phyloP scores from a whole-genome alignment of 2,888 invertebrate genomes.

The Pyralis farinalis region DNA sequence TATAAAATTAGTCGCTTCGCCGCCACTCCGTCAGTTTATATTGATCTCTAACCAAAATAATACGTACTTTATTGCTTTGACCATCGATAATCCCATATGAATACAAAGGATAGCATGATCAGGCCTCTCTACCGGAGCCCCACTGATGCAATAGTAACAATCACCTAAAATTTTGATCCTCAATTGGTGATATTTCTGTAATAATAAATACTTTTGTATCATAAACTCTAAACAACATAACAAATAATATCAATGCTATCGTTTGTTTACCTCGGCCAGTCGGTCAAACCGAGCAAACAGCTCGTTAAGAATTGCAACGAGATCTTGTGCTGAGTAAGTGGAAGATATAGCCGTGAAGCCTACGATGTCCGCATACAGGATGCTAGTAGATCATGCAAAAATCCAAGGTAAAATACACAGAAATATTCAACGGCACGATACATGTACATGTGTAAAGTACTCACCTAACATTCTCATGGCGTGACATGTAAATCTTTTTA shows the following conservation, averaged over 20 bases:
- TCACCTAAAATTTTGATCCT: slow-evolving; percentile 98
- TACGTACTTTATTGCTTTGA: slow-evolving; percentile 96
- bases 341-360: slow-evolving; percentile 98
- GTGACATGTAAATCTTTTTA: slow-evolving; percentile 98
- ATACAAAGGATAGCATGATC: slow-evolving; percentile 97
- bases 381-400: slow-evolving; percentile 80
- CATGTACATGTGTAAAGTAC: slow-evolving; percentile 19
- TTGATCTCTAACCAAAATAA: no score
- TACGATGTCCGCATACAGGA: slow-evolving; percentile 98
- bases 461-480: slow-evolving; percentile 97
- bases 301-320: slow-evolving; percentile 97
- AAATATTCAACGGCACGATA: neutral
- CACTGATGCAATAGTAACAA: slow-evolving; percentile 98
- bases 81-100: slow-evolving; percentile 98
- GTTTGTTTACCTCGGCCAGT: slow-evolving; percentile 85
- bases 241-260: no score
- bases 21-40: no score
- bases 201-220: slow-evolving; percentile 15
- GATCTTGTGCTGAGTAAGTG: slow-evolving; percentile 96
- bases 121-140: slow-evolving; percentile 93
- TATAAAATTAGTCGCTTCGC: no score
- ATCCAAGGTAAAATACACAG: neutral
- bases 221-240: neutral
- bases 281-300: slow-evolving; percentile 97
- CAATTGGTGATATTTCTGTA: slow-evolving; percentile 95